phyloP scores from a whole-genome alignment of 2,888 invertebrate species.

The Scaptodrosophila latifasciaeformis region DNA sequence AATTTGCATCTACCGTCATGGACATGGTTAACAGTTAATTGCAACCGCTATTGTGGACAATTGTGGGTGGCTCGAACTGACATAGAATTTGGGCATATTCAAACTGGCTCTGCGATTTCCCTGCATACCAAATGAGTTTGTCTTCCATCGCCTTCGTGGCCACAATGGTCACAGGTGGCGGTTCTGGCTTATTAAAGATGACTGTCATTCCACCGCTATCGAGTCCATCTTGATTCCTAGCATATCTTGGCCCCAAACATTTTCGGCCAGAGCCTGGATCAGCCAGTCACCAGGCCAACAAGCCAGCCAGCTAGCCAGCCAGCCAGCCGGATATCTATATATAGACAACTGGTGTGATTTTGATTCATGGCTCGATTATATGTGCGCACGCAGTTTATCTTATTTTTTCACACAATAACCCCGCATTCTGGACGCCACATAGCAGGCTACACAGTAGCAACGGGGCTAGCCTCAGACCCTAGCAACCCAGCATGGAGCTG shows the following conservation, averaged over 20 bases:
- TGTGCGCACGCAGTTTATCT: conserved; percentile 73
- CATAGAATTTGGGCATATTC: conserved; percentile 34
- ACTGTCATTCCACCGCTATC: too few species aligned
- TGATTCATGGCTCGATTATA: conserved; percentile 73
- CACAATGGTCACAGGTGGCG: conserved; percentile 31
- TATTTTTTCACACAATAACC: conserved; percentile 59
- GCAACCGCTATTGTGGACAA: conserved; percentile 55
- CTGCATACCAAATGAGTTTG: conserved; percentile 7
- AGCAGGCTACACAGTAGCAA: conserved; percentile 45
- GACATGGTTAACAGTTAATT: conserved; percentile 56
- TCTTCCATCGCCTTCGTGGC: conserved; percentile 15
- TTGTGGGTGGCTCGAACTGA: conserved; percentile 54
- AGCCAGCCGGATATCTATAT: conserved; percentile 64
- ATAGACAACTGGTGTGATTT: conserved; percentile 70
- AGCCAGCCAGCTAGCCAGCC: conserved; percentile 24
- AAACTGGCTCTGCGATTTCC: too few species aligned
- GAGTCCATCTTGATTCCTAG: too few species aligned
- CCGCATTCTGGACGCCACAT: conserved; percentile 26
- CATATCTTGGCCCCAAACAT: too few species aligned
- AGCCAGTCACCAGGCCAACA: too few species aligned
- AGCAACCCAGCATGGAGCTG: conserved; percentile 32
- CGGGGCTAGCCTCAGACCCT: conserved; percentile 12
- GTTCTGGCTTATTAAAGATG: too few species aligned
- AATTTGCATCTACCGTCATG: conserved; percentile 50
- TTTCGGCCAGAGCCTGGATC: too few species aligned